Conservation (phyloP, 1,140 invertebrate species). For the Epicauta chinensis region DNA sequence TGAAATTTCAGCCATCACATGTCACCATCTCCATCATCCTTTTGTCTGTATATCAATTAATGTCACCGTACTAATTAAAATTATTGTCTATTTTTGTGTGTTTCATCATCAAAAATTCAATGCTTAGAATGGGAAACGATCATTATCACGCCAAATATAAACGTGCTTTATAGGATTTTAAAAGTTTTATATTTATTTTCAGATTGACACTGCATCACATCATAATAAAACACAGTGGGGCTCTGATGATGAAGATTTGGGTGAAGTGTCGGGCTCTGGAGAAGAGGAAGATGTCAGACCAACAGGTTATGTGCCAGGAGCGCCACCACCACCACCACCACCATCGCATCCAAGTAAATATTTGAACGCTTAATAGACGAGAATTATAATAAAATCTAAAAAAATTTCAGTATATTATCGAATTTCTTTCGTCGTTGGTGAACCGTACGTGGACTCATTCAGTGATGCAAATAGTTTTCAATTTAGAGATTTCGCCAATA, state of each 20-base stretch:
- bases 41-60: too few relatives aligned
- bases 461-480: conserved; percentile 37
- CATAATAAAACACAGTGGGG: not conserved
- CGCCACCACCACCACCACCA: not conserved
- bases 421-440: conserved; percentile 42
- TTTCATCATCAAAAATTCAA: too few relatives aligned
- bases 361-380: not conserved
- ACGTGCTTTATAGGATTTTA: too few relatives aligned
- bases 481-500: conserved; percentile 39
- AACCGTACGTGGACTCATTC: conserved; percentile 40
- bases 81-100: too few relatives aligned
- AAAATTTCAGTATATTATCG: conserved; percentile 39
- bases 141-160: too few relatives aligned
- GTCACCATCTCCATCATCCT: too few relatives aligned
- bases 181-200: too few relatives aligned
- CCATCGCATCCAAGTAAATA: not conserved
- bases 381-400: not conserved
- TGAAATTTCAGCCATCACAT: too few relatives aligned
- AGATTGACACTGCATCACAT: too few relatives aligned
- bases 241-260: conserved; percentile 4
- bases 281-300: not conserved
- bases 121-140: too few relatives aligned
- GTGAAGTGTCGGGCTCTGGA: not conserved
- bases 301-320: not conserved
- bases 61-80: too few relatives aligned